phyloP scores from a whole-genome alignment of 1,140 invertebrate species.

The Cepaea nemoralis region DNA sequence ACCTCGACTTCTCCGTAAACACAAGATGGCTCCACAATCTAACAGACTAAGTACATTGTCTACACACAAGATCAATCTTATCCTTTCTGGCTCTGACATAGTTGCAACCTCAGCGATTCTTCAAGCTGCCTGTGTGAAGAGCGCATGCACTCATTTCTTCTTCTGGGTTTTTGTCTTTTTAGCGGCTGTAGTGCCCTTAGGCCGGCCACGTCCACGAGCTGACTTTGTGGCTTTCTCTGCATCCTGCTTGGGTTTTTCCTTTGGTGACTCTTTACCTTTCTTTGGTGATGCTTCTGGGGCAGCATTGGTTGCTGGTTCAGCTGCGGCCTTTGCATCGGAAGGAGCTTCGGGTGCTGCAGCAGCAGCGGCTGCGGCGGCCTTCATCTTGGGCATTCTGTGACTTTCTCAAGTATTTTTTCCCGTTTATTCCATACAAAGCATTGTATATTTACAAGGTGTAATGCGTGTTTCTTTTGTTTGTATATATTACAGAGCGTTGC shows the following conservation, averaged over 20 bases:
- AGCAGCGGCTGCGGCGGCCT: background rate
- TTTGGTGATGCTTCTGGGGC: conserved; percentile 6
- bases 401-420: too few species aligned
- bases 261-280: conserved; percentile 24
- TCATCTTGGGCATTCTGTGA: conserved; percentile 30
- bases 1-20: background rate
- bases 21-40: background rate
- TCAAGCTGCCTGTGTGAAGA: conserved; percentile 38
- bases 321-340: background rate
- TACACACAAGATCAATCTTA: background rate
- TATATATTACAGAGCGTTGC: too few species aligned
- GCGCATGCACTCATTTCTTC: conserved; percentile 18
- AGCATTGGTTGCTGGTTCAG: conserved; percentile 19
- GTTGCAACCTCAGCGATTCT: conserved; percentile 24
- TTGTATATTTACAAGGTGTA: too few species aligned
- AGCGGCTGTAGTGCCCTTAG: conserved; percentile 20
- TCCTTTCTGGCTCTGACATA: conserved; percentile 5
- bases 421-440: too few species aligned
- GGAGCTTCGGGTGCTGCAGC: background rate
- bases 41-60: background rate
- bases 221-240: background rate
- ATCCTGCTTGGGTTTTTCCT: conserved; percentile 25
- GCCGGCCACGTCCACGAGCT: conserved; percentile 11
- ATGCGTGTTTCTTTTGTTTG: too few species aligned
- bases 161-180: conserved; percentile 21